Conservation (phyloP, 2,888 invertebrate genomes). For the Apotomis capreana region DNA sequence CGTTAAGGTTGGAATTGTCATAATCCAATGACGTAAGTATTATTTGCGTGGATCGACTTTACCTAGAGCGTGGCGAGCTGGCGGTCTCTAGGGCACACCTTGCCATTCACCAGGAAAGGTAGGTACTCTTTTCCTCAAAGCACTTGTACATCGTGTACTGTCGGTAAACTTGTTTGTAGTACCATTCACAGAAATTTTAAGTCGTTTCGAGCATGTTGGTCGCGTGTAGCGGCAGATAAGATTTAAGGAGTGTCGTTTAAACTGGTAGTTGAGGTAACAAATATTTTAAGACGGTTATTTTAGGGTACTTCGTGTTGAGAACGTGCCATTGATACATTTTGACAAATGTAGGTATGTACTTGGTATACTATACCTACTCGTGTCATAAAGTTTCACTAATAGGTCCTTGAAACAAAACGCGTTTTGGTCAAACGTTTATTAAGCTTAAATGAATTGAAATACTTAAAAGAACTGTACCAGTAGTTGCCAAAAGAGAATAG, state of each 20-base stretch:
- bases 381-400: too few species aligned
- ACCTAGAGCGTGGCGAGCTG: constrained; percentile 31
- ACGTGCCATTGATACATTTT: constrained; percentile 12
- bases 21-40: constrained; percentile 43
- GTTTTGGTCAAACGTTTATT: too few species aligned
- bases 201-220: constrained; percentile 30
- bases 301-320: constrained; percentile 14
- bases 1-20: constrained; percentile 48
- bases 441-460: too few species aligned
- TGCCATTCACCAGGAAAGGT: constrained; percentile 36
- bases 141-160: constrained; percentile 8
- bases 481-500: too few species aligned
- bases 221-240: constrained; percentile 38
- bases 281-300: constrained; percentile 30
- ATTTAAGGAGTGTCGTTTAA: constrained; percentile 39
- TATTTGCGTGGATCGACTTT: constrained; percentile 35
- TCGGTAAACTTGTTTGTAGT: constrained; percentile 33
- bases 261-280: constrained; percentile 36
- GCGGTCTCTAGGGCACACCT: constrained; percentile 36
- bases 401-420: too few species aligned
- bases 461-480: too few species aligned
- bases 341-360: neutral
- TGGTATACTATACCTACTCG: too few species aligned
- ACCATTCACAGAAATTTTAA: constrained; percentile 35
- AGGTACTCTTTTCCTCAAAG: constrained; percentile 25